These are phyloP conservation scores for Paratrypauchen microcephalus DNA, from an alignment of 2,797 vertebrate species.

Conservation along the genomic window DNA sequence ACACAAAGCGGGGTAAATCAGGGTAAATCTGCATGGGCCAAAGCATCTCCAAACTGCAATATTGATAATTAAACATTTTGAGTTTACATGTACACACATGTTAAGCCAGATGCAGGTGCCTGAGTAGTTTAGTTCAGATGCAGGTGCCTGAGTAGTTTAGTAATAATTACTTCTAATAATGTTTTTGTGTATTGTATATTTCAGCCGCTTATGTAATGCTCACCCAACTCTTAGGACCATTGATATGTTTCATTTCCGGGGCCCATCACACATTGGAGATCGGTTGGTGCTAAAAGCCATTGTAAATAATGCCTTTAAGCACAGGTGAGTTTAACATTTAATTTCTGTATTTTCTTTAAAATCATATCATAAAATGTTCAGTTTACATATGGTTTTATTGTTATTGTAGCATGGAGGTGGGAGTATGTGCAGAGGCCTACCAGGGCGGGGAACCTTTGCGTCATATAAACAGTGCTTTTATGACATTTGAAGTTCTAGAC, in stretches of 20 bases:
- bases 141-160: not conserved
- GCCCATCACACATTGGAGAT: slow-evolving; percentile 93
- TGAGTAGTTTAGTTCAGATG: not conserved
- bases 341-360: not conserved
- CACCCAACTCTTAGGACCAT: slow-evolving; percentile 89
- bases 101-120: not conserved
- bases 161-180: not conserved
- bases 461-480: slow-evolving; percentile 97
- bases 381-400: not conserved
- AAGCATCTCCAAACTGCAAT: not conserved
- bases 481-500: slow-evolving; percentile 93
- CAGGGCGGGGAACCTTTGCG: slow-evolving; percentile 82
- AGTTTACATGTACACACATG: not conserved
- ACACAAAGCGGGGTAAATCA: too few species aligned
- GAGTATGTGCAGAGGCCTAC: slow-evolving; percentile 93
- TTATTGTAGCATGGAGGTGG: slow-evolving; percentile 91
- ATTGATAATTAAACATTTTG: too few species aligned
- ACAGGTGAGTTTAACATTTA: slow-evolving; percentile 78
- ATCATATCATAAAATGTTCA: not conserved
- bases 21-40: not conserved
- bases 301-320: slow-evolving; percentile 93
- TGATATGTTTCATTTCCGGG: slow-evolving; percentile 98
- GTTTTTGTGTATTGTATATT: slow-evolving; percentile 1
- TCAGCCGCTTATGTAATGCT: slow-evolving; percentile 88
- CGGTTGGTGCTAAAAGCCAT: slow-evolving; percentile 93